A percentile compares a stretch with the other conserved stretches of the same genome.
These are phyloP conservation scores for Danaus plexippus DNA, from an alignment of 1,140 invertebrate species.

Conservation along the genomic window DNA sequence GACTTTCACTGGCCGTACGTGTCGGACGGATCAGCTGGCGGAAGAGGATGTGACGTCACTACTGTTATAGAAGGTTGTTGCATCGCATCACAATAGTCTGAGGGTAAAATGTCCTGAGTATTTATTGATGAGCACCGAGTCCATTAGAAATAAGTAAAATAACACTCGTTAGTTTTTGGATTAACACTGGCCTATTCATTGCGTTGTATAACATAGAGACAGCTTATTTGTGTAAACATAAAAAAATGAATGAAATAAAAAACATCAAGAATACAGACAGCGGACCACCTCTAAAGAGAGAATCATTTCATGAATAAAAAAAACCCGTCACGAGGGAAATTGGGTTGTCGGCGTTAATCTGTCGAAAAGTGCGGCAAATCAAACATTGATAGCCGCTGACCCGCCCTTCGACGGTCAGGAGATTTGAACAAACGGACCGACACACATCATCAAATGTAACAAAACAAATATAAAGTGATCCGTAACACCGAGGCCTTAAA, in stretches of 20 bases:
- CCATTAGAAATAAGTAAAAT: conserved; percentile 10
- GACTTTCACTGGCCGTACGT: conserved; percentile 51
- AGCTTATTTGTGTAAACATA: too few species aligned
- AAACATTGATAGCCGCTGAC: conserved; percentile 8
- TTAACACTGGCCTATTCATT: too few species aligned
- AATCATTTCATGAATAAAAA: neutral
- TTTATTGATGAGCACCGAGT: too few species aligned
- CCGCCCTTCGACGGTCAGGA: conserved; percentile 4
- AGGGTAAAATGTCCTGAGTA: too few species aligned
- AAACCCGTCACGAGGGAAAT: conserved; percentile 11
- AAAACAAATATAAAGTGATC: neutral
- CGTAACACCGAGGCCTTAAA: too few species aligned
- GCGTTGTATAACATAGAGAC: too few species aligned
- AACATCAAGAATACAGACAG: too few species aligned
- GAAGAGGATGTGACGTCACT: conserved; percentile 55
- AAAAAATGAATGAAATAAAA: too few species aligned
- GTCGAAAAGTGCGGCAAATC: conserved; percentile 16
- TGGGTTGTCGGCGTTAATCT: conserved; percentile 14
- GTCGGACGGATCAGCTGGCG: conserved; percentile 47
- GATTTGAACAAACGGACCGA: conserved; percentile 9
- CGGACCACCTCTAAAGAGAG: too few species aligned
- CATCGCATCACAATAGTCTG: too few species aligned
- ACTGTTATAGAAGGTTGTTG: conserved; percentile 39
- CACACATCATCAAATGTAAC: neutral
- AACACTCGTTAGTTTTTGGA: neutral